These are phyloP conservation scores for Caloenas nicobarica DNA, from an alignment of 2,113 vertebrate genomes.

Conservation along the genomic window DNA sequence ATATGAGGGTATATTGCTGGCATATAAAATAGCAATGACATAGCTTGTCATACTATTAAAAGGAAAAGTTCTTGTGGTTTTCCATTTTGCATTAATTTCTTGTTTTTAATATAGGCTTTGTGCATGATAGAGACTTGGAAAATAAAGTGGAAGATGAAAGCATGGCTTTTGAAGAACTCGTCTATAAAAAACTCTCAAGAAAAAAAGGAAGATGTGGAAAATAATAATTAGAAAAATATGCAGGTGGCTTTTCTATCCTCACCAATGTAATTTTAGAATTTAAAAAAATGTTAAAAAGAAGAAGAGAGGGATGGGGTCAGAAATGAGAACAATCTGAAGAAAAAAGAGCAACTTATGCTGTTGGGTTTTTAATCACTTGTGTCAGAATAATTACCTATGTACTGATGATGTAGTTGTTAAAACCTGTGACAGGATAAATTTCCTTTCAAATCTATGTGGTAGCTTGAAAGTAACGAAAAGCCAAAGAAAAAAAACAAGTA, in stretches of 20 bases:
- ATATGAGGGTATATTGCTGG: neutral
- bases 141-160: constrained; percentile 74
- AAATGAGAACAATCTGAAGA: neutral
- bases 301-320: neutral
- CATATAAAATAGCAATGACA: neutral
- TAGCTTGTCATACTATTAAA: neutral
- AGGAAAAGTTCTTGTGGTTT: neutral
- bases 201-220: constrained; percentile 59
- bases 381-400: neutral
- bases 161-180: constrained; percentile 75
- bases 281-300: neutral
- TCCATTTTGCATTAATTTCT: neutral
- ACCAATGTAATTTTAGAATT: neutral
- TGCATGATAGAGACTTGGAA: constrained; percentile 59
- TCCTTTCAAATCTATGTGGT: neutral
- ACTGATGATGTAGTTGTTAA: neutral
- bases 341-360: neutral
- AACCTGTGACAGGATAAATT: neutral
- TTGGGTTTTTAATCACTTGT: neutral
- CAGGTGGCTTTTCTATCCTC: neutral
- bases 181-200: constrained; percentile 39
- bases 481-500: constrained; percentile 12
- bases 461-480: neutral
- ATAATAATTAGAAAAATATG: neutral
- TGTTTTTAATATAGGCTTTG: constrained; percentile 45